A percentile compares a stretch with the other conserved stretches of the same genome.
phyloP scores from a whole-genome alignment of 2,888 invertebrate genomes.

The Tridacna crocea region DNA sequence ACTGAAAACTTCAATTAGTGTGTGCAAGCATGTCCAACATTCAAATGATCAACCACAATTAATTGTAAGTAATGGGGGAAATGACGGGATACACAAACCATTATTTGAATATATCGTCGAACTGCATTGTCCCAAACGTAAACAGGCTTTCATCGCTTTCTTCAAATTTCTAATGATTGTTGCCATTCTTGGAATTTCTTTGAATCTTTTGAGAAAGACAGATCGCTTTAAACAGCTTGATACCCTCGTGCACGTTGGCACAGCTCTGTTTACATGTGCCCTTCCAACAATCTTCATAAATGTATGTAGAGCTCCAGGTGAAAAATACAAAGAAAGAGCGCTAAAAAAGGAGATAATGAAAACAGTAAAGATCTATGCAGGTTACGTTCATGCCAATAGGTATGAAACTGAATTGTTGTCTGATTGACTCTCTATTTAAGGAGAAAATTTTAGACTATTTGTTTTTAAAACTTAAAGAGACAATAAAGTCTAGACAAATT shows the following conservation, averaged over 20 bases:
- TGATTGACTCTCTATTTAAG: too few relatives aligned
- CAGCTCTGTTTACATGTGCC: constrained; percentile 57
- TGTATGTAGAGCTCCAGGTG: constrained; percentile 33
- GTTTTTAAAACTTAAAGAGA: too few relatives aligned
- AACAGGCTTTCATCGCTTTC: constrained; percentile 52
- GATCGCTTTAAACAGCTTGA: constrained; percentile 50
- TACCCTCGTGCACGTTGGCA: constrained; percentile 53
- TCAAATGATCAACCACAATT: constrained; percentile 18
- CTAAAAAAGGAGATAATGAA: neutral
- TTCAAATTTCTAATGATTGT: constrained; percentile 43
- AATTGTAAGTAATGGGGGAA: constrained; percentile 13
- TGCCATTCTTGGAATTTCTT: constrained; percentile 41
- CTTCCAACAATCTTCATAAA: constrained; percentile 48
- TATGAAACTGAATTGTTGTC: too few relatives aligned
- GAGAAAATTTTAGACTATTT: too few relatives aligned
- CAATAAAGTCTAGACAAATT: too few relatives aligned
- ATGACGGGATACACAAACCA: constrained; percentile 26
- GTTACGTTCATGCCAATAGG: too few relatives aligned
- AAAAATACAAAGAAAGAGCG: neutral
- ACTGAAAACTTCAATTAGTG: constrained; percentile 29
- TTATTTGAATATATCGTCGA: constrained; percentile 54
- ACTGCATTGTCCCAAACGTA: constrained; percentile 42
- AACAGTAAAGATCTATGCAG: too few relatives aligned
- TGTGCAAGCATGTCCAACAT: constrained; percentile 23
- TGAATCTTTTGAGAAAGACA: constrained; percentile 48